Percentiles rank a stretch among this genome's conserved stretches.
phyloP scores from a whole-genome alignment of 2,888 invertebrate species.

The Scaptomyza polygonia region DNA sequence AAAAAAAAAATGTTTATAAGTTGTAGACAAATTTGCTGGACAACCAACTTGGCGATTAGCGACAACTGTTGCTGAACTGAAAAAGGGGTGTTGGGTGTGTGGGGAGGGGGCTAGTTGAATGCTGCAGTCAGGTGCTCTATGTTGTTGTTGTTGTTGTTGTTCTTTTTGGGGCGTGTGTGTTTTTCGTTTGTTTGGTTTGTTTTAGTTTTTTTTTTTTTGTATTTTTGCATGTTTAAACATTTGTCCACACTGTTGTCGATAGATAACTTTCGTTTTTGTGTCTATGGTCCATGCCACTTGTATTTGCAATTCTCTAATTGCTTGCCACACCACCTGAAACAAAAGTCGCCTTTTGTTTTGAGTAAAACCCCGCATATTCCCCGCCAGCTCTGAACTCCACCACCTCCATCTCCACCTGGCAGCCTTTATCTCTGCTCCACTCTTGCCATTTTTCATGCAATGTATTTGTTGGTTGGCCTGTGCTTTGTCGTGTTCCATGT shows the following conservation, averaged over 20 bases:
- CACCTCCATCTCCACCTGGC: too few species aligned
- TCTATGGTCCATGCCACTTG: slow-evolving; percentile 20
- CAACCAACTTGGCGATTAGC: slow-evolving; percentile 47
- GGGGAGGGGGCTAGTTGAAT: not conserved
- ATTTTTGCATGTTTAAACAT: slow-evolving; percentile 68
- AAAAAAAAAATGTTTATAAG: slow-evolving; percentile 52
- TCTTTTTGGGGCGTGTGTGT: slow-evolving; percentile 37
- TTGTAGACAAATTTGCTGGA: slow-evolving; percentile 56
- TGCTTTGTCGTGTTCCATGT: slow-evolving; percentile 58
- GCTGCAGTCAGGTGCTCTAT: slow-evolving; percentile 20
- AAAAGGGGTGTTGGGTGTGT: not conserved
- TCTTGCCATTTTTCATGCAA: slow-evolving; percentile 20
- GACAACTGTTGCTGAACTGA: slow-evolving; percentile 20
- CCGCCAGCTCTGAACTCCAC: not conserved
- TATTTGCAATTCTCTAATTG: slow-evolving; percentile 74
- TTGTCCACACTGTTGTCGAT: slow-evolving; percentile 63
- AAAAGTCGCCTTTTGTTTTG: slow-evolving; percentile 30
- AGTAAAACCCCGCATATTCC: slow-evolving; percentile 14
- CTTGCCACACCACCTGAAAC: slow-evolving; percentile 47
- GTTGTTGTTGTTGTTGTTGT: not conserved
- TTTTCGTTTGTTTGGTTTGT: too few species aligned
- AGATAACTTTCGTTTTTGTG: slow-evolving; percentile 67
- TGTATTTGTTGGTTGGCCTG: slow-evolving; percentile 24
- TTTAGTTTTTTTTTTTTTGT: too few species aligned
- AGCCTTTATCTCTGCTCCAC: not conserved